Evolutionary conservation across 2,888 invertebrate genomes (phyloP).

Genomic region (Diaperis boleti): DNA sequence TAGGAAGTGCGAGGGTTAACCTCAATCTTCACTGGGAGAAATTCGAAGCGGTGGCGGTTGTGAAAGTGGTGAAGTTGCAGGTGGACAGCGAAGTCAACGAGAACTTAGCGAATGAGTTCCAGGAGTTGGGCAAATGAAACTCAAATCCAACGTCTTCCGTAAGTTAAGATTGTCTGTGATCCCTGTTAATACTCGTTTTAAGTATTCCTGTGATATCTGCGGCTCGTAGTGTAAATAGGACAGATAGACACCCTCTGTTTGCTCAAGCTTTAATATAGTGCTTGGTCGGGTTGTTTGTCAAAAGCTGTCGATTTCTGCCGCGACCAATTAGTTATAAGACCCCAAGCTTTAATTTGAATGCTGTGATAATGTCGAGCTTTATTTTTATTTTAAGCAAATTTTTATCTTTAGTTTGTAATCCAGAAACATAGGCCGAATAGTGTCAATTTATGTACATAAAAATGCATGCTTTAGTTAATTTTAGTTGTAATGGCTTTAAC

Average conservation of each 20-base stretch:
- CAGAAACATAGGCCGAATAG: slow-evolving; percentile 61
- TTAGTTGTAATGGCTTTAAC: slow-evolving; percentile 40
- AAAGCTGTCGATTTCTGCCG: not conserved
- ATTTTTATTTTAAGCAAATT: slow-evolving; percentile 43
- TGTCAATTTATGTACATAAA: slow-evolving; percentile 66
- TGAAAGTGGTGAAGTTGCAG: slow-evolving; percentile 57
- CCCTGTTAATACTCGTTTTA: slow-evolving; percentile 24
- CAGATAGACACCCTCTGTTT: slow-evolving; percentile 59
- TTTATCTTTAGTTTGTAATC: slow-evolving; percentile 34
- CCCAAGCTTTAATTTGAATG: slow-evolving; percentile 21
- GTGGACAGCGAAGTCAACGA: slow-evolving; percentile 69
- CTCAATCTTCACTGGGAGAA: slow-evolving; percentile 76
- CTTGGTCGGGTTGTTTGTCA: slow-evolving; percentile 23
- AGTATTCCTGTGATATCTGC: slow-evolving; percentile 24
- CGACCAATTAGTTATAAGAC: slow-evolving; percentile 1
- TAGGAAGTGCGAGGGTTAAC: slow-evolving; percentile 72
- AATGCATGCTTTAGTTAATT: slow-evolving; percentile 48
- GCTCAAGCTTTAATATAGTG: slow-evolving; percentile 64
- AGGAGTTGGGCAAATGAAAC: slow-evolving; percentile 68
- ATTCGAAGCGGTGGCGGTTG: slow-evolving; percentile 68
- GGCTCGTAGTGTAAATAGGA: slow-evolving; percentile 31
- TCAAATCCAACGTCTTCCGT: slow-evolving; percentile 8
- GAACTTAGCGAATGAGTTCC: slow-evolving; percentile 72
- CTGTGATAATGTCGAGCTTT: slow-evolving; percentile 47
- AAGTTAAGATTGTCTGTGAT: slow-evolving; percentile 4